Evolutionary conservation across 2,888 invertebrate genomes (phyloP), one percentile per base, ranked within the genome.

Genomic region (Cantharis flavilabris): DNA sequence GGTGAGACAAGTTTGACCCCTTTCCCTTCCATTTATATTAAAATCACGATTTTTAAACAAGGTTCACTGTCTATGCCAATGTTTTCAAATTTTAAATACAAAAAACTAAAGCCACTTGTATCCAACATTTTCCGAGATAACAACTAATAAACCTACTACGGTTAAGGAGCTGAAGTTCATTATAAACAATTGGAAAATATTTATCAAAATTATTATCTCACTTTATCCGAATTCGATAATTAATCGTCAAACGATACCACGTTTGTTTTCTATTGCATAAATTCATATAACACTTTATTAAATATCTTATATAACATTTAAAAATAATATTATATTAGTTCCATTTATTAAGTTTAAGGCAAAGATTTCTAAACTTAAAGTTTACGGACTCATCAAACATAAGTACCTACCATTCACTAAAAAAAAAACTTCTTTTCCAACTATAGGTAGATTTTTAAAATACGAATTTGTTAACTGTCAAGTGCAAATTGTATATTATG

Each of bases 31-130:
- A 70, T 62, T 67, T 67, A 49, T n/a, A 49, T 49, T 49, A 49
- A 49, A n/a, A 49, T 73, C 65, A 73, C 62, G 23, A 33, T 69
- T 16, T 49, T 49, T 16, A 70, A 73, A 65, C 33, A 73, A 79
- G 78, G 81, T 81, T 80, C 80, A 80, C 76, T 79, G 79, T 77
- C 80, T 78, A 79, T 79, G 80, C 78, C 79, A 79, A 79, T 75
- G 76, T 75, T 74, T 71, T 33, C 23, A 70, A 73, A 69, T 69
- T 63, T 62, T 10, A 67, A n/a, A n/a, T 9, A 49, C 49, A n/a
- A n/a, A 49, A 49, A n/a, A 13, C n/a, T 49, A n/a, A 13, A 3
- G 49, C n/a, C n/a, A 7, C 49, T 49, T 49, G 49, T 49, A 49
- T n/a, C 3, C 13, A 3, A 13, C 10, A 33, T 13, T 49, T 49